phyloP scores from a whole-genome alignment of 2,888 invertebrate genomes.

The Pandemis cinnamomeana region DNA sequence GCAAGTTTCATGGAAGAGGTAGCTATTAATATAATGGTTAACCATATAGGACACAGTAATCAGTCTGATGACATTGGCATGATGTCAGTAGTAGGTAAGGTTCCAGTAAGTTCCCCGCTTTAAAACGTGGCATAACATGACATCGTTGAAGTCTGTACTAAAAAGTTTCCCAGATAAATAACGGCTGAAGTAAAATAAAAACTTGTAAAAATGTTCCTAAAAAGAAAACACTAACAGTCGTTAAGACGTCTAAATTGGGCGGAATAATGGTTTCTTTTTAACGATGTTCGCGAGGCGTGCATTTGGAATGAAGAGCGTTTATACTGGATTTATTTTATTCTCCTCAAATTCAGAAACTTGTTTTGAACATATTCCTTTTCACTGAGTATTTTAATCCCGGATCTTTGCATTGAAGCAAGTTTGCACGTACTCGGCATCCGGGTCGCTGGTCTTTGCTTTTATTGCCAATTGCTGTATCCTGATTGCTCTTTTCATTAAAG shows the following conservation, averaged over 20 bases:
- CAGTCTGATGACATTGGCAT: constrained; percentile 15
- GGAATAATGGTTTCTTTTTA: constrained; percentile 18
- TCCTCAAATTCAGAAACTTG: constrained; percentile 34
- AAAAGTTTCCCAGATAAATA: background rate
- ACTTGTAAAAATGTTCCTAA: background rate
- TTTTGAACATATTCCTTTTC: constrained; percentile 44
- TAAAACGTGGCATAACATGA: background rate
- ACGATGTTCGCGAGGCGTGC: constrained; percentile 21
- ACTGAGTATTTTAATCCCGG: constrained; percentile 48
- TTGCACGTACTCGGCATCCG: constrained; percentile 53
- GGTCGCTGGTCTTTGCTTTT: constrained; percentile 58
- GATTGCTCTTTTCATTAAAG: constrained; percentile 34
- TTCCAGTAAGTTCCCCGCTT: background rate
- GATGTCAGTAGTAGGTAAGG: constrained; percentile 4
- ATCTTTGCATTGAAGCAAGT: constrained; percentile 43
- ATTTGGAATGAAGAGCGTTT: constrained; percentile 30
- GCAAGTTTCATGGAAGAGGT: constrained; percentile 24
- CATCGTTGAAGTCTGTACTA: background rate
- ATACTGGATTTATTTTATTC: constrained; percentile 39
- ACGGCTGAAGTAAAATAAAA: background rate
- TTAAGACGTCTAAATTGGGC: constrained; percentile 16
- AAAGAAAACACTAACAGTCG: constrained; percentile 1
- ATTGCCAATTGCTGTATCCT: constrained; percentile 40
- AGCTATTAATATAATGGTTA: constrained; percentile 20
- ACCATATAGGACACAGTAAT: constrained; percentile 11